phyloP scores from a whole-genome alignment of 2,888 invertebrate species.

The Eudemis profundana region DNA sequence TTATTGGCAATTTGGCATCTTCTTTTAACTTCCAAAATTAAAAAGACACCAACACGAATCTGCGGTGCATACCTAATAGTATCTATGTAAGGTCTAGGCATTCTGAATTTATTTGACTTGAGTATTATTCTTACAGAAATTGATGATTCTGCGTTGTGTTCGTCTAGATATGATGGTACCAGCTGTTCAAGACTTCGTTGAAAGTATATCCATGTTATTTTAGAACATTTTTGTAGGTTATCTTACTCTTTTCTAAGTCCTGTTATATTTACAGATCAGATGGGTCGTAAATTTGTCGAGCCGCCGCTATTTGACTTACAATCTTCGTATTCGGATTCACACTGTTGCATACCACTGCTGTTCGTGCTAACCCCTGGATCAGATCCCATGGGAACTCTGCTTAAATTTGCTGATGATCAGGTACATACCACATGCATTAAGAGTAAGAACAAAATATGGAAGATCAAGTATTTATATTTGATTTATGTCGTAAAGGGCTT shows the following conservation, averaged over 20 bases:
- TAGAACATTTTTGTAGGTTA: not conserved
- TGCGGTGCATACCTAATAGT: too few relatives aligned
- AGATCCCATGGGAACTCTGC: slow-evolving; percentile 94
- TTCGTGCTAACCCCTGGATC: slow-evolving; percentile 97
- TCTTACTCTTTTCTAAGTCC: not conserved
- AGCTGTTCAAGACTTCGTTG: slow-evolving; percentile 89
- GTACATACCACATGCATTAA: slow-evolving; percentile 58
- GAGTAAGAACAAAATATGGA: not conserved
- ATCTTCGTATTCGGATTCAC: slow-evolving; percentile 94
- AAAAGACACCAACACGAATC: too few relatives aligned
- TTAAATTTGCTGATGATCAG: slow-evolving; percentile 97
- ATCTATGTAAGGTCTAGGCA: too few relatives aligned
- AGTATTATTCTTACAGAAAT: slow-evolving; percentile 81
- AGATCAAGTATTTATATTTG: too few relatives aligned
- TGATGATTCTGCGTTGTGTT: slow-evolving; percentile 92
- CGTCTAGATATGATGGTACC: slow-evolving; percentile 95
- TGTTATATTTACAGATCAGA: slow-evolving; percentile 76
- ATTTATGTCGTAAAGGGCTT: slow-evolving; percentile 84
- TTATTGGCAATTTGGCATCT: too few relatives aligned
- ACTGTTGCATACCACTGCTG: slow-evolving; percentile 94
- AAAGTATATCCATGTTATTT: slow-evolving; percentile 67
- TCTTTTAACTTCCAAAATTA: too few relatives aligned
- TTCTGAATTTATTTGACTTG: not conserved
- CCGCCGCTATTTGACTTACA: slow-evolving; percentile 95
- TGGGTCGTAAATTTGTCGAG: slow-evolving; percentile 93